Evolutionary conservation across 2,113 vertebrate species (phyloP).

Genomic region (Eidolon helvum): DNA sequence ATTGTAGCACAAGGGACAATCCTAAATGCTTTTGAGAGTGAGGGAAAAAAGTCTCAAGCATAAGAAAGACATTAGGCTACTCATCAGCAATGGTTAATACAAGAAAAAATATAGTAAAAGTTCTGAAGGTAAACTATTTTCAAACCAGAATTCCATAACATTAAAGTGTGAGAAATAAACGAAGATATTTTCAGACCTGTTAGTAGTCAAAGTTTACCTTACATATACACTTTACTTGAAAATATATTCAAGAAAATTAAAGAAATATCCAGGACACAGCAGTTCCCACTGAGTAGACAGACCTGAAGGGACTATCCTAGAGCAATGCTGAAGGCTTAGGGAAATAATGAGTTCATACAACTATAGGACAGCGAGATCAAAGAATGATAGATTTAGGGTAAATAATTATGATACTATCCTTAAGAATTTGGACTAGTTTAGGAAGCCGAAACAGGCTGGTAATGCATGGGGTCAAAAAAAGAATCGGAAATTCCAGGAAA

Average conservation of each 20-base stretch:
- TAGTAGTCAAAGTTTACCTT: background rate
- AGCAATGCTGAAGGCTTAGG: background rate
- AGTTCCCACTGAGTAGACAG: background rate
- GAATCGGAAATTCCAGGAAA: background rate
- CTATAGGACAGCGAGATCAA: background rate
- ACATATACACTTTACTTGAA: background rate
- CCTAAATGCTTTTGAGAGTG: background rate
- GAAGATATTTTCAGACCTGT: background rate
- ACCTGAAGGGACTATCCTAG: background rate
- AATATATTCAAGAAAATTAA: background rate
- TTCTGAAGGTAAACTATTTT: constrained; percentile 5
- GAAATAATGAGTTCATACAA: background rate
- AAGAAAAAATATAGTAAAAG: background rate
- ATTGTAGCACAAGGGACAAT: background rate
- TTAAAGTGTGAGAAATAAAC: background rate
- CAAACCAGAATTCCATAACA: background rate
- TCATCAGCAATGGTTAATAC: background rate
- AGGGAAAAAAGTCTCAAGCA: background rate
- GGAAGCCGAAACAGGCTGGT: background rate
- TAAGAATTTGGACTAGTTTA: background rate
- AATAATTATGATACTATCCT: background rate
- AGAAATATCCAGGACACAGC: background rate
- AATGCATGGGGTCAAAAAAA: background rate
- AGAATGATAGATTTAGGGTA: background rate
- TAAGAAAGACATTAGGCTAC: background rate